phyloP scores from a whole-genome alignment of 2,797 vertebrate genomes.

The Myotis findleyi region DNA sequence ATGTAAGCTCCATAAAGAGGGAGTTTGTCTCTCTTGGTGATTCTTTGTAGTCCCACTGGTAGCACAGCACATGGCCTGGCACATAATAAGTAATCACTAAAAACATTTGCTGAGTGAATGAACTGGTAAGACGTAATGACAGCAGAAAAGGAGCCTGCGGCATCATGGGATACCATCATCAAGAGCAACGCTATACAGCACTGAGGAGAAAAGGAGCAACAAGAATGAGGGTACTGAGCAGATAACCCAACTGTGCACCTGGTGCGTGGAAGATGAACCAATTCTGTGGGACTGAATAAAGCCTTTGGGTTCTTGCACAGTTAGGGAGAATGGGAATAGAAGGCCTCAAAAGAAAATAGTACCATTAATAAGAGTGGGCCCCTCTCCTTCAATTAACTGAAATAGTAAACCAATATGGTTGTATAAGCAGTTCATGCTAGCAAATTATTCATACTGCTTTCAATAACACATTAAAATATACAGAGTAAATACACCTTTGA shows the following conservation, averaged over 20 bases:
- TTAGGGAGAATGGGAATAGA: not conserved
- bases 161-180: not conserved
- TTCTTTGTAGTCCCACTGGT: not conserved
- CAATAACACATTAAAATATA: not conserved
- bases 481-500: not conserved
- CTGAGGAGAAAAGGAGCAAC: not conserved
- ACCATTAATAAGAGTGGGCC: not conserved
- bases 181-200: not conserved
- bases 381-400: not conserved
- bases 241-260: not conserved
- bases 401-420: not conserved
- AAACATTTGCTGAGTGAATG: not conserved
- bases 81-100: not conserved
- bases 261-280: not conserved
- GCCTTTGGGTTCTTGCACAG: not conserved
- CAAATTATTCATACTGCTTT: not conserved
- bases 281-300: not conserved
- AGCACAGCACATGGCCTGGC: not conserved
- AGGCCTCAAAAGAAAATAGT: not conserved
- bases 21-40: not conserved
- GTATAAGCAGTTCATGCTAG: not conserved
- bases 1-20: not conserved
- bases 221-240: not conserved
- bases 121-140: not conserved
- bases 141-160: not conserved